Percentiles rank a stretch among this genome's conserved stretches.
These are phyloP conservation scores for Agrochola lota DNA, from an alignment of 2,888 invertebrate species.

Conservation along the genomic window DNA sequence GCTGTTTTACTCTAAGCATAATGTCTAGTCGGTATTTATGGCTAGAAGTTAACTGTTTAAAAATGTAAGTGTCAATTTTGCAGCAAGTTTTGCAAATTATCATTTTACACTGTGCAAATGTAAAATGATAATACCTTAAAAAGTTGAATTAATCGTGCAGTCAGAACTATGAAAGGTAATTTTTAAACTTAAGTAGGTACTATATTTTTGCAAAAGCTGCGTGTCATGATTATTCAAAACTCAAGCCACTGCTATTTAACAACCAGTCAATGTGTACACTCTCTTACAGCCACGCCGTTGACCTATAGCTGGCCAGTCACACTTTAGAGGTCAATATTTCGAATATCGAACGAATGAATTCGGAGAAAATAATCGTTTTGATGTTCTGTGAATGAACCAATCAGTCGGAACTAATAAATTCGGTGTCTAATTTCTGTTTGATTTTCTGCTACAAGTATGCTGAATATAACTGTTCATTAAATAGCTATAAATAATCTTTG, in stretches of 20 bases:
- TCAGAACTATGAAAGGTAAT: background rate
- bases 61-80: background rate
- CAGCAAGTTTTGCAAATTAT: no score
- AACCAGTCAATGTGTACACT: constrained; percentile 36
- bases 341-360: constrained; percentile 66
- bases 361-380: constrained; percentile 58
- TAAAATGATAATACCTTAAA: background rate
- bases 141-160: background rate
- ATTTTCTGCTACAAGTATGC: constrained; percentile 18
- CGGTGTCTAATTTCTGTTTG: constrained; percentile 24
- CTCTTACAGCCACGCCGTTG: constrained; percentile 78
- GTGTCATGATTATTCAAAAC: background rate
- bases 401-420: constrained; percentile 54
- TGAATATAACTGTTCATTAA: constrained; percentile 11
- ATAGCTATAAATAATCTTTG: background rate
- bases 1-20: background rate
- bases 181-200: background rate
- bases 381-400: constrained; percentile 65
- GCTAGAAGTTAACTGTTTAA: background rate
- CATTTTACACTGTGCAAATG: no score
- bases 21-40: no score
- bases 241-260: background rate
- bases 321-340: constrained; percentile 69
- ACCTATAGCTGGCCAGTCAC: constrained; percentile 79
- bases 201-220: background rate